phyloP scores from a whole-genome alignment of 2,113 vertebrate species.

The Ciconia stormi region DNA sequence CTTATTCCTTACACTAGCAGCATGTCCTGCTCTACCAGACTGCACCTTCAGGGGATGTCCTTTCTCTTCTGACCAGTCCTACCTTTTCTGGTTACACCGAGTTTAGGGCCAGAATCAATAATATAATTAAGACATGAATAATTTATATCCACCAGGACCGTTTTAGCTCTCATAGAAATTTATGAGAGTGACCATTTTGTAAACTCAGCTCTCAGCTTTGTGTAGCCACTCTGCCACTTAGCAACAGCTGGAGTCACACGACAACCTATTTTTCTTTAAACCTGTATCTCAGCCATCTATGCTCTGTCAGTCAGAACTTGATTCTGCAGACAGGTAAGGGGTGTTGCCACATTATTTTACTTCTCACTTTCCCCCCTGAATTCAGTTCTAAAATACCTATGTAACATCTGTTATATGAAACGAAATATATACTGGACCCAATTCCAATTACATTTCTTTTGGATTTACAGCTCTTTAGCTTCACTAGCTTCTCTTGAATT shows the following conservation, averaged over 20 bases:
- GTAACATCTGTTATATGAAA: neutral
- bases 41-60: neutral
- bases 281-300: neutral
- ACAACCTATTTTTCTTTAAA: neutral
- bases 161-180: neutral
- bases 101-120: neutral
- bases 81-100: neutral
- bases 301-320: neutral
- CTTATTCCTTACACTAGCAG: neutral
- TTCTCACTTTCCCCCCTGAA: neutral
- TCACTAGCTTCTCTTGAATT: neutral
- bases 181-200: neutral
- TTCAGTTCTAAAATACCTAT: neutral
- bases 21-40: neutral
- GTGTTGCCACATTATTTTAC: neutral
- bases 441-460: neutral
- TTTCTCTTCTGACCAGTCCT: neutral
- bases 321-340: neutral
- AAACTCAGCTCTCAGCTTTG: constrained; percentile 10
- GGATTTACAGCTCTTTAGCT: neutral
- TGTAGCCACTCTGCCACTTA: neutral
- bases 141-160: neutral
- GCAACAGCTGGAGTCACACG: neutral
- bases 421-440: neutral
- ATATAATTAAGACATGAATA: neutral